Base-by-base conservation (phyloP, 2,888 invertebrate species). In the Drosophila setosimentum region DNA sequence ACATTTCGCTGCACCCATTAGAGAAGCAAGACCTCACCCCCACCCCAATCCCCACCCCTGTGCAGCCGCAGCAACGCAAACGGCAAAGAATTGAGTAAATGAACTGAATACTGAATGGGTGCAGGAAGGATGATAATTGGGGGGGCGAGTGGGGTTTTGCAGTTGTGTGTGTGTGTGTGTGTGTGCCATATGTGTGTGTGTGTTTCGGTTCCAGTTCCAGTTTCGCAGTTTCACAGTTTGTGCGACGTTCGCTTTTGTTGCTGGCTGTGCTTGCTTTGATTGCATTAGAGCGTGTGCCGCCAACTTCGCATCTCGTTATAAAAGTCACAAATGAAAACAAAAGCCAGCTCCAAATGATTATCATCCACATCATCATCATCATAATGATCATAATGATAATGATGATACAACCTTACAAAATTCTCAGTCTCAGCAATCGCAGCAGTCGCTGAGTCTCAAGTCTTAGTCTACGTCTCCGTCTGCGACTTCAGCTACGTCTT, bases 221-320 rank as follows among this genome's bases (percentile, higher is more conserved):
- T 78, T 83, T 78, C 67, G 71, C 79, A 79, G 77, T 75, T 79
- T 77, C 75, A 65, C 77, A 78, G 78, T 74, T 80, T 80, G 33
- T 64, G 54, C 79, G 82, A 76, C 61, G 81, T 73, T 81, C 72
- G 80, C 53, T 83, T 37, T 35, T 37, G 24, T 29, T 64, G 78
- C 78, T 76, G 83, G 53, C 21, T 33, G 76, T 53, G 81, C 27
- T 35, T 29, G 4, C 21, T 85, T 83, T 87, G 82, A 85, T 89
- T 90, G 90, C 91, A 87, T 83, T 81, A 89, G 86, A 89, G 88
- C 90, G 86, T 89, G 88, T 88, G 85, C 83, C 76, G 85, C 71
- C 72, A 66, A 70, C 68, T 82, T 88, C 82, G 82, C 87, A 87
- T 79, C 89, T 88, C 81, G 84, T 88, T 83, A 82, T 76, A 78